Evolutionary conservation across 92 coral and sea anemone genomes (phyloP).

Genomic region (Isaurus tuberculatus): DNA sequence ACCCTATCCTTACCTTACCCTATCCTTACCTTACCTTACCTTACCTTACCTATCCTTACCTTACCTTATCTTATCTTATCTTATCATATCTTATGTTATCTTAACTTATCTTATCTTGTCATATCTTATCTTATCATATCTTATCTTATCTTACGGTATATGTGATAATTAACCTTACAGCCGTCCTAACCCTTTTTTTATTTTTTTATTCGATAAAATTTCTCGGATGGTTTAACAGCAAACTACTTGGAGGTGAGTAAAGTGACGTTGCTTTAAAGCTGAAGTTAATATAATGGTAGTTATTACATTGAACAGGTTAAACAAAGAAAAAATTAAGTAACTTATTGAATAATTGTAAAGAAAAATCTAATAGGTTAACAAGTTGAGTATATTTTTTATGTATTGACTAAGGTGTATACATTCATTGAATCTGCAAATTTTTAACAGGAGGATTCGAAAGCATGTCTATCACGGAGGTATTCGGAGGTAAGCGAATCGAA

Average conservation of each 20-base stretch:
- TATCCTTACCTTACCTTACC: too few species aligned
- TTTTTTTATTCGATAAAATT: slow-evolving; percentile 4
- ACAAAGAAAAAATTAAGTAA: background rate
- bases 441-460: slow-evolving; percentile 97
- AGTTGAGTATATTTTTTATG: background rate
- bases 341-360: background rate
- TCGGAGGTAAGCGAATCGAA: slow-evolving; percentile 78
- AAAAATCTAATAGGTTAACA: background rate
- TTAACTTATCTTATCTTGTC: too few species aligned
- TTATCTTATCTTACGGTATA: too few species aligned
- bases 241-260: slow-evolving; percentile 90
- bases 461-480: slow-evolving; percentile 98
- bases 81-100: too few species aligned
- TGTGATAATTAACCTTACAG: too few species aligned
- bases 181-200: background rate
- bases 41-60: too few species aligned
- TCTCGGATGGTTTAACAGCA: slow-evolving; percentile 55
- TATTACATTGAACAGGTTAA: background rate
- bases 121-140: too few species aligned
- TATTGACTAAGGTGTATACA: background rate
- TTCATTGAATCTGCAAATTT: background rate
- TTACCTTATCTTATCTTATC: too few species aligned
- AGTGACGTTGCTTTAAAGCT: background rate
- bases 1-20: too few species aligned
- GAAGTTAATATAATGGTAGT: too few species aligned